Percentiles rank a stretch among this genome's conserved stretches.
Conservation (phyloP, 1,140 invertebrate genomes). For the Tetraneura akinire region DNA sequence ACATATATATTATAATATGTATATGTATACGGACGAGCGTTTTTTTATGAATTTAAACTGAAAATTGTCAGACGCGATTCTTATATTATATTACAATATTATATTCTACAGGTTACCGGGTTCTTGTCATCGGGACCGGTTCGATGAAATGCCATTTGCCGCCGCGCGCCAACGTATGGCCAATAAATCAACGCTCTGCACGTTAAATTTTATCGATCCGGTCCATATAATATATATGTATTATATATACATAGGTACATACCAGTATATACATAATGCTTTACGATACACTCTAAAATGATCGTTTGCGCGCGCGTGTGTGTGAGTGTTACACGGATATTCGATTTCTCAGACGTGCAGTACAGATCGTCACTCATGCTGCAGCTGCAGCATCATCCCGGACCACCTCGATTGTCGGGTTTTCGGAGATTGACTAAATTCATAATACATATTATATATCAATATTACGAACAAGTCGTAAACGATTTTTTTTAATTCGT, state of each 20-base stretch:
- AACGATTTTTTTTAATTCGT: no score
- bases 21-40: neutral
- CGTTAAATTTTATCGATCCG: constrained; percentile 51
- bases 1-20: neutral
- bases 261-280: no score
- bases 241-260: no score
- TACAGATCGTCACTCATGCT: no score
- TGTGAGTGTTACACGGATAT: no score
- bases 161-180: neutral
- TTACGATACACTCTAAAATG: constrained; percentile 1
- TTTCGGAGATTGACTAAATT: neutral
- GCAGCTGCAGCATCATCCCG: neutral
- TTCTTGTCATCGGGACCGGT: constrained; percentile 44
- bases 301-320: no score
- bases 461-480: no score
- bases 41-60: constrained; percentile 29
- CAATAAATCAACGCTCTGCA: constrained; percentile 30
- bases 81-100: no score
- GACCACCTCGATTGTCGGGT: neutral
- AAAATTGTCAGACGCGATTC: neutral
- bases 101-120: no score
- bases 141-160: constrained; percentile 41
- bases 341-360: no score
- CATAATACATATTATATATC: no score
- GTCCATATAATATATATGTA: no score